These are phyloP conservation scores for Myopa tessellatipennis DNA, from an alignment of 2,888 invertebrate genomes.

Conservation along the genomic window DNA sequence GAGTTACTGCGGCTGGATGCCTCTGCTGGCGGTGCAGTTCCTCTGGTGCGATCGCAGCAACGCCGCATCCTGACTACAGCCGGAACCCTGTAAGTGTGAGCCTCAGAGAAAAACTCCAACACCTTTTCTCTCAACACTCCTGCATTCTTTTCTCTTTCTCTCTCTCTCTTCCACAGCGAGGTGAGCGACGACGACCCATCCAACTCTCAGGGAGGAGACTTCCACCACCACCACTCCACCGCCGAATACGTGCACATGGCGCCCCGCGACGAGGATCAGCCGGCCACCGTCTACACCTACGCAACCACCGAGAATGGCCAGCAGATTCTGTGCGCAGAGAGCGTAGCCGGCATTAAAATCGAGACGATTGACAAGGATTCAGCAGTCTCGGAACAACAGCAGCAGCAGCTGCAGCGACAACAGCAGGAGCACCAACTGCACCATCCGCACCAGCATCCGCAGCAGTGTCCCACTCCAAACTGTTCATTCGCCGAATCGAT, in stretches of 20 bases:
- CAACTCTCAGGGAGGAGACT: neutral
- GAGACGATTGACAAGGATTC: slow-evolving; percentile 63
- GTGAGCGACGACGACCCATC: slow-evolving; percentile 58
- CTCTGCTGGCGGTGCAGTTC: slow-evolving; percentile 40
- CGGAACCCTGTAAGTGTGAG: slow-evolving; percentile 63
- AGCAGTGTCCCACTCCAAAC: slow-evolving; percentile 60
- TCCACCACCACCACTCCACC: slow-evolving; percentile 59
- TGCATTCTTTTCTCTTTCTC: neutral
- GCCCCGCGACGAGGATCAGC: slow-evolving; percentile 60
- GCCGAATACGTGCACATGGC: slow-evolving; percentile 63
- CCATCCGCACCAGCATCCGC: slow-evolving; percentile 46
- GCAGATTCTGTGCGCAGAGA: slow-evolving; percentile 60
- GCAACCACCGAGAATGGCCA: slow-evolving; percentile 56
- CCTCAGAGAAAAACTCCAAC: neutral
- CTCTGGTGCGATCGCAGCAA: slow-evolving; percentile 58
- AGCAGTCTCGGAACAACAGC: slow-evolving; percentile 50
- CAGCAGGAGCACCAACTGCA: slow-evolving; percentile 41
- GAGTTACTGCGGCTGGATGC: slow-evolving; percentile 44
- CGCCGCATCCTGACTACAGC: slow-evolving; percentile 67
- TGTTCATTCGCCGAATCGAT: slow-evolving; percentile 56
- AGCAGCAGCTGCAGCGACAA: slow-evolving; percentile 49
- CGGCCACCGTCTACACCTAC: slow-evolving; percentile 57
- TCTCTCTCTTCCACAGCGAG: slow-evolving; percentile 53
- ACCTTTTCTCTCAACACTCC: neutral
- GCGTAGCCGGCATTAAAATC: slow-evolving; percentile 60